Conservation (phyloP, 2,797 vertebrate genomes). For the Knipowitschia caucasica region DNA sequence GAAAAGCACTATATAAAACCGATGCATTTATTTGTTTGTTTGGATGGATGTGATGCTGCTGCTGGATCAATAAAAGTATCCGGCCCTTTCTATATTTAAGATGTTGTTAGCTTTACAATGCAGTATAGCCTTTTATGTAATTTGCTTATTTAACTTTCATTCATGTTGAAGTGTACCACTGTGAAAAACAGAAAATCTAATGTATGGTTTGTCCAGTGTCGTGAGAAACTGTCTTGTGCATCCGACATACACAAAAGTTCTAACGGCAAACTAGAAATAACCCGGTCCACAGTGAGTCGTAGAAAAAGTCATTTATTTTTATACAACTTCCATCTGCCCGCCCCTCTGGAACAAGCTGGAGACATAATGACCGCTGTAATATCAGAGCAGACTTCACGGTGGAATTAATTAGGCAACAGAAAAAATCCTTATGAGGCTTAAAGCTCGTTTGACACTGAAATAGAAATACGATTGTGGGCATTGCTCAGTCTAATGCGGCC, state of each 20-base stretch:
- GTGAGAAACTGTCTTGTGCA: neutral
- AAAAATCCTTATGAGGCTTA: constrained; percentile 49
- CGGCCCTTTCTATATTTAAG: too few species aligned
- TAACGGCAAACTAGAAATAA: constrained; percentile 12
- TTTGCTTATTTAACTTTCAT: too few species aligned
- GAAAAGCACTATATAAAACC: too few species aligned
- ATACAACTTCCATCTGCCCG: constrained; percentile 68
- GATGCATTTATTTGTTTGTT: too few species aligned
- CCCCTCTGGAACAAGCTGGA: constrained; percentile 60
- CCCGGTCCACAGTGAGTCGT: constrained; percentile 55
- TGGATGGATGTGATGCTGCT: too few species aligned
- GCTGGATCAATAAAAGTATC: too few species aligned
- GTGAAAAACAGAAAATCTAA: too few species aligned
- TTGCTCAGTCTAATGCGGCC: constrained; percentile 50
- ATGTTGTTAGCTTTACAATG: too few species aligned
- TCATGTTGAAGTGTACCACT: too few species aligned
- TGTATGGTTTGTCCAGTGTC: too few species aligned
- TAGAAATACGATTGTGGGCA: constrained; percentile 29
- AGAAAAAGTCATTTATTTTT: constrained; percentile 75
- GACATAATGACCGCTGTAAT: constrained; percentile 71
- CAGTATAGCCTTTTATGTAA: too few species aligned
- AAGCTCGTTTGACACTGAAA: constrained; percentile 46
- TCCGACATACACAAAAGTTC: neutral
- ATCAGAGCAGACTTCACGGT: constrained; percentile 65
- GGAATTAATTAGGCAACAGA: constrained; percentile 58